phyloP scores from a whole-genome alignment of 2,888 invertebrate genomes.

The Abscondita cerata region DNA sequence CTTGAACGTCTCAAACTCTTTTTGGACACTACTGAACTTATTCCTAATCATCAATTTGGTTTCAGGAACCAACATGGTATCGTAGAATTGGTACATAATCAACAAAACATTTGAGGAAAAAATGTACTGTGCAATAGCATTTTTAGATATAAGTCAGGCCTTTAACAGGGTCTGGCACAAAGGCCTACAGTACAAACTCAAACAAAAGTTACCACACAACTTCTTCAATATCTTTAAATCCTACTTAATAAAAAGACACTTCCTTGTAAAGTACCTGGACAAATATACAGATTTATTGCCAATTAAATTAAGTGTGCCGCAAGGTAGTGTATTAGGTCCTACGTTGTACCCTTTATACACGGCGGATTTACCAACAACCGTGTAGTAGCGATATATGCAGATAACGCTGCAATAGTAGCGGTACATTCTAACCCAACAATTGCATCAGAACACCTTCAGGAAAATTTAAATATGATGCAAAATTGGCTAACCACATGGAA shows the following conservation, averaged over 20 bases:
- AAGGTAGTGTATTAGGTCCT: too few species aligned
- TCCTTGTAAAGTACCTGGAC: constrained; percentile 1
- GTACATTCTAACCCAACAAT: not conserved
- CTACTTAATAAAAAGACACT: not conserved
- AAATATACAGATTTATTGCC: not conserved
- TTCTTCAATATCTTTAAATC: too few species aligned
- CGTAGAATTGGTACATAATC: not conserved
- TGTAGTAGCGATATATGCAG: not conserved
- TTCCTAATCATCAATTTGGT: constrained; percentile 9
- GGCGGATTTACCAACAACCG: not conserved
- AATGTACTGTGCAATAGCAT: too few species aligned
- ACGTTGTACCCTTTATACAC: too few species aligned
- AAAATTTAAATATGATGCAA: not conserved
- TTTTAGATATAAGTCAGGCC: too few species aligned
- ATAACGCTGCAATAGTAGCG: not conserved
- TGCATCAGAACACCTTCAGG: not conserved
- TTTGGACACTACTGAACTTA: not conserved
- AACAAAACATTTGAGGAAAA: too few species aligned
- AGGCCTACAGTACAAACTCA: not conserved
- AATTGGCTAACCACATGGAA: not conserved
- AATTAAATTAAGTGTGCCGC: too few species aligned
- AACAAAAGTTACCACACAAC: too few species aligned
- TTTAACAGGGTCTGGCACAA: not conserved
- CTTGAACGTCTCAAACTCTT: constrained; percentile 2
- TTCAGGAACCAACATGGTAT: constrained; percentile 3